Evolutionary conservation across 1,140 invertebrate species (phyloP).

Genomic region (Papilio glaucus): DNA sequence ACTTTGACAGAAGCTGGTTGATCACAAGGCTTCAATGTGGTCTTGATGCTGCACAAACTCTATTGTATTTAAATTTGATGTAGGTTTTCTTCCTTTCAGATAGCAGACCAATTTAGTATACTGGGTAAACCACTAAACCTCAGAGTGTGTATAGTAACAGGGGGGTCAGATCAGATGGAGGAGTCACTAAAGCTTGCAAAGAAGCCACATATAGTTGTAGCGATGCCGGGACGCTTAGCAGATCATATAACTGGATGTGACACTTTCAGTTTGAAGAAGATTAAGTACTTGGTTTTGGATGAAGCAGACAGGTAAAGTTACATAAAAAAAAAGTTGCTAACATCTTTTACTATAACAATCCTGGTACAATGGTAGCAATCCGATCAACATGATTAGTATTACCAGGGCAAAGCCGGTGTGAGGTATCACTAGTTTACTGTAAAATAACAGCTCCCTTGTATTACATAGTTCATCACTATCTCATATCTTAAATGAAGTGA

Average conservation of each 20-base stretch:
- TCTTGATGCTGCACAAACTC: no score
- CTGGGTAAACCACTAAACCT: slow-evolving; percentile 93
- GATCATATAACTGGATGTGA: slow-evolving; percentile 94
- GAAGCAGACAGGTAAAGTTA: slow-evolving; percentile 91
- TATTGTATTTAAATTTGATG: no score
- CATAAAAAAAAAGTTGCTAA: slow-evolving; percentile 32
- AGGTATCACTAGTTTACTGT: no score
- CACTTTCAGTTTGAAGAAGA: slow-evolving; percentile 91
- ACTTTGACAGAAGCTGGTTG: slow-evolving; percentile 97
- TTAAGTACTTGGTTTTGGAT: slow-evolving; percentile 95
- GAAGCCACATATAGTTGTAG: slow-evolving; percentile 96
- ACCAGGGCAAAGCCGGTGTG: no score
- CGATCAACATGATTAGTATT: no score
- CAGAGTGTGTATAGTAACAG: slow-evolving; percentile 92
- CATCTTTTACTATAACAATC: no score
- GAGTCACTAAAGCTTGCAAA: slow-evolving; percentile 94
- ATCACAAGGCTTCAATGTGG: no score
- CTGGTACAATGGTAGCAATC: no score
- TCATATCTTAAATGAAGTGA: no score
- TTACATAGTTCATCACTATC: no score
- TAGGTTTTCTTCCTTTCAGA: slow-evolving; percentile 87
- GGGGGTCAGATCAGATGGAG: slow-evolving; percentile 96
- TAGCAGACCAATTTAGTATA: slow-evolving; percentile 96
- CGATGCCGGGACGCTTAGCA: slow-evolving; percentile 94
- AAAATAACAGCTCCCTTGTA: no score